Base-by-base conservation (phyloP, 2,113 vertebrate species). In the Oxyura jamaicensis region DNA sequence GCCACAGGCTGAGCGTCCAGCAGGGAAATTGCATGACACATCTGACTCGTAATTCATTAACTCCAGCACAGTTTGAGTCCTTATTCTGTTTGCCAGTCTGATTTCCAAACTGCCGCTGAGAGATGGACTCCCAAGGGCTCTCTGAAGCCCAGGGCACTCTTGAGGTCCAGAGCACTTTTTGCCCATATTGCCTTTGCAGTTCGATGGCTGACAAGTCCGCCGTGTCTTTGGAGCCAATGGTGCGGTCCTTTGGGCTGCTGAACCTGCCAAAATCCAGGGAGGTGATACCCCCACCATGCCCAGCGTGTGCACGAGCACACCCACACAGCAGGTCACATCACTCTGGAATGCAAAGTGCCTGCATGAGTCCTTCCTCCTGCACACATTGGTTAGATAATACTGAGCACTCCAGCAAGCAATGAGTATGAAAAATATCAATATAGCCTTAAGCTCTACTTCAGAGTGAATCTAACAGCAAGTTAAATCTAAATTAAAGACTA, bases 401-500 rank as follows among this genome's bases (percentile, higher is more conserved):
- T 2, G 23, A 11, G 21, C 35, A 78, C 19, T 33, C 69, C 39
- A 87, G 44, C 50, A 86, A 59, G 53, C 52, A 84, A 55, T 13
- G 21, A 72, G 15, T 29, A 39, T 7, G 28, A 79, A 84, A 46
- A 92, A 46, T 14, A 89, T 17, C 39, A 42, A 53, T 55, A 71
- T 0, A 44, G 52, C 46, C 77, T 68, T 42, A 41, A 90, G 46
- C 22, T 84, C 23, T 85, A 4, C 20, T 23, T 72, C 35, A 66
- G 22, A 10, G 10, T 79, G 22, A 85, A 67, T 29, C 29, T 39
- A 89, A 84, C 3, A 69, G 26, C 35, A 81, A 75, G 29, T 66
- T 62, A 66, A 82, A 90, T 63, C 66, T 60, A 62, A 90, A 82
- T 72, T 26, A 83, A 79, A 89, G 75, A 93, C 72, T 39, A 69